A percentile compares a stretch with the other conserved stretches of the same genome.
phyloP scores from a whole-genome alignment of 2,888 invertebrate species.

The Leptura quadrifasciata region DNA sequence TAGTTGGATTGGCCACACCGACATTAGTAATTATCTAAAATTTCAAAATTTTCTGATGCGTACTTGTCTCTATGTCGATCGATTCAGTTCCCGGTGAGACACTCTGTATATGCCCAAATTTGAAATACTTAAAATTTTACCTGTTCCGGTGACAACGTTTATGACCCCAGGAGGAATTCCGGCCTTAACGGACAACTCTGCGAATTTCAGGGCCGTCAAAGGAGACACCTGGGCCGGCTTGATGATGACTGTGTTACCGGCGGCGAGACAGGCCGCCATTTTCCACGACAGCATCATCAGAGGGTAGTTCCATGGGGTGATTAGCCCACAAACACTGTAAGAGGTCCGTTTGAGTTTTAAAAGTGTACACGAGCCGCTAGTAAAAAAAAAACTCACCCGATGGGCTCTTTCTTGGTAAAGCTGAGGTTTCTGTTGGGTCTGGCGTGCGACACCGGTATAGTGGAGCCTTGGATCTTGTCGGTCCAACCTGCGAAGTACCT shows the following conservation, averaged over 20 bases:
- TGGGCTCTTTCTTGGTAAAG: constrained; percentile 92
- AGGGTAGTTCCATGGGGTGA: constrained; percentile 99
- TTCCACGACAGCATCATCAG: constrained; percentile 99
- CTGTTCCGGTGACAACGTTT: constrained; percentile 92
- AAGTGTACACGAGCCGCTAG: not conserved
- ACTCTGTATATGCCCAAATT: not conserved
- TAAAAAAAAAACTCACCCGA: constrained; percentile 77
- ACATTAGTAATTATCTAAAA: too few relatives aligned
- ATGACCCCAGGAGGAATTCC: constrained; percentile 97
- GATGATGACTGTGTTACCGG: constrained; percentile 96
- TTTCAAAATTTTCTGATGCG: too few relatives aligned
- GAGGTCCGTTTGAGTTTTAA: not conserved
- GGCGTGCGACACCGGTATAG: constrained; percentile 94
- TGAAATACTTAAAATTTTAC: too few relatives aligned
- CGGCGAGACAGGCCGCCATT: constrained; percentile 97
- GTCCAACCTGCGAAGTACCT: constrained; percentile 97
- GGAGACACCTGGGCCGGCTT: constrained; percentile 96
- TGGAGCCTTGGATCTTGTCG: constrained; percentile 94
- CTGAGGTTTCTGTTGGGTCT: constrained; percentile 93
- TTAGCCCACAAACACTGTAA: constrained; percentile 89
- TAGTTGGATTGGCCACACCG: too few relatives aligned
- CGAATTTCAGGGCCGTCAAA: constrained; percentile 95
- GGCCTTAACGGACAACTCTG: constrained; percentile 91
- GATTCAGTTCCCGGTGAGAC: too few relatives aligned
- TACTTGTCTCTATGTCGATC: too few relatives aligned